phyloP scores from a whole-genome alignment of 2,113 vertebrate genomes.

The Chionomys nivalis region DNA sequence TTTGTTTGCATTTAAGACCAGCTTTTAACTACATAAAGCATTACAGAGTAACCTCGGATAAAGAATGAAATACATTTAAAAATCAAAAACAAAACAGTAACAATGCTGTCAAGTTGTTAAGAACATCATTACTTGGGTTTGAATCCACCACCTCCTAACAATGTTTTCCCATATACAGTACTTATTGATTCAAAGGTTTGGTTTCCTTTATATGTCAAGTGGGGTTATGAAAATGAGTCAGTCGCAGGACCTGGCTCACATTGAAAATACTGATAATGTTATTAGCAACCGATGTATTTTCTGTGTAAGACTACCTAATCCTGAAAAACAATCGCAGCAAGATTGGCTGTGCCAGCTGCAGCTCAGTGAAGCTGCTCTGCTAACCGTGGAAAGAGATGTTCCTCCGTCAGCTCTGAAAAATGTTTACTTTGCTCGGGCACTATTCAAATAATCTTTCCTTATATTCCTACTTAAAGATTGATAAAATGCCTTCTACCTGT shows the following conservation, averaged over 20 bases:
- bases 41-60: background rate
- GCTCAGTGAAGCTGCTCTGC: background rate
- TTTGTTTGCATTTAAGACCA: background rate
- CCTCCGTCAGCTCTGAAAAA: background rate
- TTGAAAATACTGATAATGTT: background rate
- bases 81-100: background rate
- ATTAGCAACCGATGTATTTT: background rate
- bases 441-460: background rate
- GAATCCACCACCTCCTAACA: background rate
- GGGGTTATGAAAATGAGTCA: background rate
- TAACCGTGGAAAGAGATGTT: background rate
- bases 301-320: background rate
- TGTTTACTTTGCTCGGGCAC: background rate
- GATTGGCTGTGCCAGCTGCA: background rate
- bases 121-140: background rate
- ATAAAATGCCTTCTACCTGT: background rate
- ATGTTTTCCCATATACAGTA: background rate
- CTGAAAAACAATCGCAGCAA: background rate
- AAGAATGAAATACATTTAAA: background rate
- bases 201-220: conserved; percentile 31
- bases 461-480: background rate
- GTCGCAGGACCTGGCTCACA: background rate
- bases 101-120: background rate
- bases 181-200: background rate
- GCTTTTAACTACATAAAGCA: background rate